Evolutionary conservation across 2,888 invertebrate genomes (phyloP), one percentile per base, ranked within the genome.

Genomic region (Drosophila subsilvestris): DNA sequence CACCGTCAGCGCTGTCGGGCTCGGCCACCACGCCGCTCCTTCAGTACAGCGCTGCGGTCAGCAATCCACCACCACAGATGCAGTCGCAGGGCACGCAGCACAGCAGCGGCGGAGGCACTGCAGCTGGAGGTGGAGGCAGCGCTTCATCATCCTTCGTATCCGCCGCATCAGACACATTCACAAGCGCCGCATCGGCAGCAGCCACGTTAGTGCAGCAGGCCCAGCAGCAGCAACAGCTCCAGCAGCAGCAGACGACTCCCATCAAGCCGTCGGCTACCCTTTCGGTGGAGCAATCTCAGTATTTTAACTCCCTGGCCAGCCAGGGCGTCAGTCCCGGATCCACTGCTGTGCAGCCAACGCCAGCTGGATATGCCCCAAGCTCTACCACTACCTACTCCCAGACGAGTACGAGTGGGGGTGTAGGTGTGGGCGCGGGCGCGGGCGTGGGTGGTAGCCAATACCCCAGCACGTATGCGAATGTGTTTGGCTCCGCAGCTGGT

Each of bases 221-320:
- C 49, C 93, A 73, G 90, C 92, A 58, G 92, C 93, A 77, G 53
- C 87, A 70, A 20, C 92, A 68, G 92, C 93, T 70, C 90, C 92
- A 59, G 92, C 93, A 77, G 55, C 87, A 71, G 50, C 92, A 69
- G 92, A 93, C 90, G 90, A 93, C 94, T 91, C 94, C 94, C 14
- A 92, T 94, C 90, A 94, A 94, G 74, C 93, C 94, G 91, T 91
- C 93, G 37, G 94, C 94, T 20, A 93, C 93, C 49, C 90, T 94
- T 76, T 93, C 94, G 61, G 94, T 94, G 53, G 94, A 94, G 86
- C 94, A 94, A 92, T 93, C 94, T 90, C 94, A 94, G 93, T 94
- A 94, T 92, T 93, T 94, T 65, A 94, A 92, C 87, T 92, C 92
- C 59, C 85, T 92, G 78, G 88, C 92, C 63, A 90, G 92, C 63